Base-by-base conservation (phyloP, 2,888 invertebrate species). In the Elegia similella region DNA sequence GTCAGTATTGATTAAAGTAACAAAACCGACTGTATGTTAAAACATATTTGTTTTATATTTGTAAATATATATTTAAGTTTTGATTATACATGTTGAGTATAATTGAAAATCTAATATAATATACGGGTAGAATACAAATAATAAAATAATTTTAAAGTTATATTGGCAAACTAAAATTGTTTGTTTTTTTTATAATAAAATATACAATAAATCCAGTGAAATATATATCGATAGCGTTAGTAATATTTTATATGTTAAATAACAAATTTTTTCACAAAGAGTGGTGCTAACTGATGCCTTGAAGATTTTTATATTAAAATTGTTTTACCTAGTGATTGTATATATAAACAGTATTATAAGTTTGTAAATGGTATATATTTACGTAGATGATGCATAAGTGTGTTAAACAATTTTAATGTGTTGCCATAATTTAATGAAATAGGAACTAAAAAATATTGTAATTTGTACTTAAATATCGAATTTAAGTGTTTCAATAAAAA, bases 381-480 rank as follows among this genome's bases (percentile, higher is more conserved):
- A 75, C 78, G 64, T 75, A 71, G 60, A 67, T 52, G 62, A 53
- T n/a, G n/a, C n/a, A n/a, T 63, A 63, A 54, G 61, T 60, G 63
- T 71, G 64, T 71, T 73, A 61, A 56, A 64, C 65, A 62, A 67
- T 63, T 65, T 62, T 61, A 68, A 67, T 69, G 69, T 68, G 78
- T 82, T 85, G 85, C 85, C 85, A 86, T 86, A 83, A 67, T 62
- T 63, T 70, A 67, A 72, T 58, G 60, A 52, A 56, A n/a, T 44
- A 42, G 59, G 60, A 56, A 58, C 55, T 60, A 42, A 60, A 64
- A 2, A 66, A 60, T 65, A 62, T 60, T 59, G 57, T 61, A 61
- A 69, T 67, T 70, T 87, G 88, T 88, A 88, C 88, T 88, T 88
- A 88, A 86, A 78, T 76, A 67, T 78, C 80, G 82, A 86, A 86